phyloP scores from a whole-genome alignment of 2,797 vertebrate genomes.

The Manis crassicaudata region DNA sequence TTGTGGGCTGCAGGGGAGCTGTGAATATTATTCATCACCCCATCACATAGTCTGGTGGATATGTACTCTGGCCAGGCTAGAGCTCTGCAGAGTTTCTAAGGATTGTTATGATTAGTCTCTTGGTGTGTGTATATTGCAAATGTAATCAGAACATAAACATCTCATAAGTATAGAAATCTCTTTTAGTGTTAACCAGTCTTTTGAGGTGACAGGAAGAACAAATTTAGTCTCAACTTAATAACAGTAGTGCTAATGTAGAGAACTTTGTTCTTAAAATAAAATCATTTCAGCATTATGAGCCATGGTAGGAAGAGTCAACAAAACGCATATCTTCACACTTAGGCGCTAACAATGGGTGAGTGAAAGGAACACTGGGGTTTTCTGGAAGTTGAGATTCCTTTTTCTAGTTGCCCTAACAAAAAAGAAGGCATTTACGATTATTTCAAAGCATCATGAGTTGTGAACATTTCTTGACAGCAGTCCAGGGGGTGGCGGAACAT shows the following conservation, averaged over 20 bases:
- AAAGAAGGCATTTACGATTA: not conserved
- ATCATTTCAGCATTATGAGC: not conserved
- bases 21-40: slow-evolving; percentile 73
- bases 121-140: slow-evolving; percentile 66
- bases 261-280: slow-evolving; percentile 3
- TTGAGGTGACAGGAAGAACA: slow-evolving; percentile 48
- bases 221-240: slow-evolving; percentile 62
- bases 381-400: not conserved
- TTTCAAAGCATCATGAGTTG: not conserved
- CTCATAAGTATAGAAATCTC: slow-evolving; percentile 69
- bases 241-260: not conserved
- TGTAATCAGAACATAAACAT: slow-evolving; percentile 81
- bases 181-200: slow-evolving; percentile 58
- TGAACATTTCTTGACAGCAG: not conserved
- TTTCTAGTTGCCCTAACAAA: not conserved
- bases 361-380: not conserved
- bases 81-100: slow-evolving; percentile 47
- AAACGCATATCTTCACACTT: not conserved
- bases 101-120: slow-evolving; percentile 78
- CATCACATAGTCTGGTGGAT: slow-evolving; percentile 48
- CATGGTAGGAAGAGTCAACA: not conserved
- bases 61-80: not conserved
- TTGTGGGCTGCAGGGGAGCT: slow-evolving; percentile 76
- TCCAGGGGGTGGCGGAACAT: not conserved
- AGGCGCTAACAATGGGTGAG: no score